A percentile compares a stretch with the other conserved stretches of the same genome.
Conservation (phyloP, 2,797 vertebrate genomes). For the Pangasius krempfi region DNA sequence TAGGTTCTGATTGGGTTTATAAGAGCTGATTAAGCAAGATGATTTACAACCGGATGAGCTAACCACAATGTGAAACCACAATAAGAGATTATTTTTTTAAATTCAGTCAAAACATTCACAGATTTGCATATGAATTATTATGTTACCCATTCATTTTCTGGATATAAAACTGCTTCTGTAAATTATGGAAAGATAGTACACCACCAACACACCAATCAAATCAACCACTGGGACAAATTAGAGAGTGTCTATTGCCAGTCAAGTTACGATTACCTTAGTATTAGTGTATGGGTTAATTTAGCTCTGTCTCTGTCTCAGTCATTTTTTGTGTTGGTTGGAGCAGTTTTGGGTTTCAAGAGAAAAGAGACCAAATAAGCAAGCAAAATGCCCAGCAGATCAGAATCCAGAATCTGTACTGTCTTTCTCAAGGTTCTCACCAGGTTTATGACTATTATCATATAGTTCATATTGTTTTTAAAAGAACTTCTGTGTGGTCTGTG, state of each 20-base stretch:
- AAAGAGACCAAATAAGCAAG: background rate
- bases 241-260: background rate
- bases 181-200: background rate
- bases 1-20: background rate
- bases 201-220: background rate
- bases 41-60: background rate
- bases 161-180: background rate
- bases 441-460: background rate
- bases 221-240: background rate
- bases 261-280: background rate
- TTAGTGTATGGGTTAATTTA: slow-evolving; percentile 35
- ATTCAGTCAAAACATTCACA: background rate
- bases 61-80: background rate
- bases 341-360: slow-evolving; percentile 17
- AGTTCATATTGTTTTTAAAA: background rate
- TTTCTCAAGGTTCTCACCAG: background rate
- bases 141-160: background rate
- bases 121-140: background rate
- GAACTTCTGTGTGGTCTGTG: background rate
- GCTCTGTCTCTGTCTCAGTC: background rate
- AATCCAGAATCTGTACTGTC: background rate
- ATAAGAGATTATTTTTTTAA: too few relatives aligned
- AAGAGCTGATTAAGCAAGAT: background rate
- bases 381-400: background rate
- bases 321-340: slow-evolving; percentile 47